Percentiles rank a stretch among this genome's conserved stretches.
Evolutionary conservation across 2,113 vertebrate species (phyloP).

Genomic region (Malurus alboscapulatus): DNA sequence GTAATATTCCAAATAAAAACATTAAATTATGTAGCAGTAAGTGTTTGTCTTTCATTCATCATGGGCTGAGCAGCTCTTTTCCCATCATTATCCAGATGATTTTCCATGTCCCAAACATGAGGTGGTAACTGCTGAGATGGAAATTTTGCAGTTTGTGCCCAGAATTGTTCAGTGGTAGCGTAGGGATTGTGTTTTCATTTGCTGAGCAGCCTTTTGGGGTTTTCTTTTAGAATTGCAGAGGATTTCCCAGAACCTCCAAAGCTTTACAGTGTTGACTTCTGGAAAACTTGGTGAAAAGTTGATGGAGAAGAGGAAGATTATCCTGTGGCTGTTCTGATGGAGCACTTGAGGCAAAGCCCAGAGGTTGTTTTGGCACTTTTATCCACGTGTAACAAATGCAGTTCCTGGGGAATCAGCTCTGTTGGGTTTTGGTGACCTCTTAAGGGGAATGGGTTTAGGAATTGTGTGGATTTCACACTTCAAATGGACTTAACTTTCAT

Average conservation of each 20-base stretch:
- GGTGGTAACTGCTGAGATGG: not conserved
- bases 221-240: not conserved
- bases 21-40: conserved; percentile 36
- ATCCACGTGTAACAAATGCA: not conserved
- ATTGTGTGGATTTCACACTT: not conserved
- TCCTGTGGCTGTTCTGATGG: not conserved
- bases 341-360: not conserved
- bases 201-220: not conserved
- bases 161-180: not conserved
- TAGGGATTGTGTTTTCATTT: not conserved
- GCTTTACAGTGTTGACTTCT: not conserved
- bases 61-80: not conserved
- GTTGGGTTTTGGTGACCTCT: not conserved
- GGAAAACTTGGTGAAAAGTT: not conserved
- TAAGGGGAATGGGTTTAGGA: not conserved
- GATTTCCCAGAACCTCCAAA: not conserved
- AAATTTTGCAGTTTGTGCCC: not conserved
- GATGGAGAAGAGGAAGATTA: not conserved
- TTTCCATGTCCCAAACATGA: not conserved
- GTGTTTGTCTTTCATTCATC: conserved; percentile 53
- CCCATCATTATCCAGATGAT: not conserved
- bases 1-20: conserved; percentile 46
- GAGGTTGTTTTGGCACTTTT: not conserved
- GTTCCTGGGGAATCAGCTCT: not conserved
- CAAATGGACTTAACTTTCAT: not conserved